Evolutionary conservation across 2,888 invertebrate species (phyloP).

Genomic region (Bibio marci): DNA sequence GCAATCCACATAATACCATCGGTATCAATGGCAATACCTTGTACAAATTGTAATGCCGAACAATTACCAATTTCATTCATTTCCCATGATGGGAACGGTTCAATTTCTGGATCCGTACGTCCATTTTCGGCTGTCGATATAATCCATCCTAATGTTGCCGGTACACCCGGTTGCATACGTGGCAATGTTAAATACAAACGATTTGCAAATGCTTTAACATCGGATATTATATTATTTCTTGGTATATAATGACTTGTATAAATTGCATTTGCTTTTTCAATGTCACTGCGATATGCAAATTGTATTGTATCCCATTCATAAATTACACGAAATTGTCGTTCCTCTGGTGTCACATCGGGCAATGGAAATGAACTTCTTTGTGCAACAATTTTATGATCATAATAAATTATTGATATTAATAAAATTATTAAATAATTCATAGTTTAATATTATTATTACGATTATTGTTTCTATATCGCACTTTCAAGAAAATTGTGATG

Average conservation of each 20-base stretch:
- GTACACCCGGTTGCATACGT: conserved; percentile 50
- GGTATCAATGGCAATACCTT: conserved; percentile 55
- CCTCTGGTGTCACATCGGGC: conserved; percentile 14
- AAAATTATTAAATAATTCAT: too few relatives aligned
- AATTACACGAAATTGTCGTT: conserved; percentile 42
- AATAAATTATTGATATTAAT: too few relatives aligned
- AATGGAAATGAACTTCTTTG: conserved; percentile 4
- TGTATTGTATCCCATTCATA: conserved; percentile 58
- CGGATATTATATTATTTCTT: conserved; percentile 48
- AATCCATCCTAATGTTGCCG: conserved; percentile 46
- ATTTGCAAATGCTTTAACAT: conserved; percentile 47
- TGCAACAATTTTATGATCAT: neutral
- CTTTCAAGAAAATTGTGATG: too few relatives aligned
- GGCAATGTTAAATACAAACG: conserved; percentile 51
- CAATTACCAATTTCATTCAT: conserved; percentile 50
- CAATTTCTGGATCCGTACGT: conserved; percentile 37
- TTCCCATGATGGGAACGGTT: conserved; percentile 55
- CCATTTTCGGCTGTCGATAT: conserved; percentile 28
- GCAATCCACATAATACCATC: conserved; percentile 51
- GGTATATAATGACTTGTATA: conserved; percentile 42
- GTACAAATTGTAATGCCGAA: conserved; percentile 51
- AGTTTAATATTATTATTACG: too few relatives aligned
- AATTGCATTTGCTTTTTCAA: conserved; percentile 34
- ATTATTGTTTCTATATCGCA: too few relatives aligned
- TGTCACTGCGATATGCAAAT: conserved; percentile 45